These are phyloP conservation scores for Polypterus bichir DNA, from an alignment of 2,113 vertebrate genomes.

Conservation along the genomic window DNA sequence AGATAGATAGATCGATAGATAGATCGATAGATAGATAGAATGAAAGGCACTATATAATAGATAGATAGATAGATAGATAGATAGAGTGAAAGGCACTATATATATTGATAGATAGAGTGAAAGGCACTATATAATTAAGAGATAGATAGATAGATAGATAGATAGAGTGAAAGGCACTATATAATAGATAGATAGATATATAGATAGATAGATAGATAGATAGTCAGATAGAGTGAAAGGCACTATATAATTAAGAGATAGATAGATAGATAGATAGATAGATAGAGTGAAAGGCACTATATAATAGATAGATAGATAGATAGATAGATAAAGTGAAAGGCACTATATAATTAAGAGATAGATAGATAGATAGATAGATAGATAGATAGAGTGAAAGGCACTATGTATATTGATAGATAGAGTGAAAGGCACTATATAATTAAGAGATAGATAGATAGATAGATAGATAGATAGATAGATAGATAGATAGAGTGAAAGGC, in stretches of 20 bases:
- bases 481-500: too few relatives aligned
- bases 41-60: constrained; percentile 17
- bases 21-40: constrained; percentile 24
- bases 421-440: too few relatives aligned
- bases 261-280: constrained; percentile 19
- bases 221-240: not conserved
- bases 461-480: too few relatives aligned
- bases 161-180: not conserved
- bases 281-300: constrained; percentile 20
- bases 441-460: too few relatives aligned
- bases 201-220: too few relatives aligned
- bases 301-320: constrained; percentile 15
- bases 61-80: constrained; percentile 5
- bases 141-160: too few relatives aligned
- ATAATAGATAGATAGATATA: not conserved
- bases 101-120: too few relatives aligned
- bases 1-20: constrained; percentile 12
- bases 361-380: constrained; percentile 1
- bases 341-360: too few relatives aligned
- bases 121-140: too few relatives aligned
- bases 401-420: too few relatives aligned
- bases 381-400: not conserved
- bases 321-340: too few relatives aligned
- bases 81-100: too few relatives aligned
- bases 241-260: constrained; percentile 1